Conservation (phyloP, 2,888 invertebrate genomes). For the Podabrus alpinus region DNA sequence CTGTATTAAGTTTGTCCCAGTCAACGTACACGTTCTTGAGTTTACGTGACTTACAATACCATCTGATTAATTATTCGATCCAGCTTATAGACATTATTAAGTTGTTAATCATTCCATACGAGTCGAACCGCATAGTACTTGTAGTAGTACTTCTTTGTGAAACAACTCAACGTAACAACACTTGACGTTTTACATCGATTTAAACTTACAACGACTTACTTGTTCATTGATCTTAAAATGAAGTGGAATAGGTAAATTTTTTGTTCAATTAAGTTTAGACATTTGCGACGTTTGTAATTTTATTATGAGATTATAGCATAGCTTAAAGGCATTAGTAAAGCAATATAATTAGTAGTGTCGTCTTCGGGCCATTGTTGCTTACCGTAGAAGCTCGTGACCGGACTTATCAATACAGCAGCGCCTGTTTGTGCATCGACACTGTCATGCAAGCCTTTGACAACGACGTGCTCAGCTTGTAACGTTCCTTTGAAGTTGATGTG, state of each 20-base stretch:
- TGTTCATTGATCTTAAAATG: not conserved
- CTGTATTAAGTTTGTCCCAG: not conserved
- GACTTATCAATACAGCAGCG: constrained; percentile 38
- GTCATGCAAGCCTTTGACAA: constrained; percentile 41
- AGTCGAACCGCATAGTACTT: not conserved
- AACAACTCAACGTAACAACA: not conserved
- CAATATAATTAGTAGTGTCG: constrained; percentile 54
- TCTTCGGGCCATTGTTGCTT: constrained; percentile 55
- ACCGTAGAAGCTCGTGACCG: constrained; percentile 51
- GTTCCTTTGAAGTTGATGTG: constrained; percentile 50
- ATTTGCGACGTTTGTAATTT: not conserved
- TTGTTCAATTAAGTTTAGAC: not conserved
- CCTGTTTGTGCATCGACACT: constrained; percentile 31
- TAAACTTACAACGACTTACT: not conserved
- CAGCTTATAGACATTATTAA: not conserved
- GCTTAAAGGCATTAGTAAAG: constrained; percentile 43
- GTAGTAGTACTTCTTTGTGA: not conserved
- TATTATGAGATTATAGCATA: constrained; percentile 36
- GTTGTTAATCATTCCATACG: not conserved
- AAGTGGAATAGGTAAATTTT: not conserved
- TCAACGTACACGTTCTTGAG: not conserved
- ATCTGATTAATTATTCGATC: not conserved
- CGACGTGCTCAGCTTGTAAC: constrained; percentile 44
- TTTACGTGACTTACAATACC: constrained; percentile 1
- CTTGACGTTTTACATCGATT: not conserved